phyloP scores from a whole-genome alignment of 92 coral and sea anemone genomes.

The Heliopora coerulea region DNA sequence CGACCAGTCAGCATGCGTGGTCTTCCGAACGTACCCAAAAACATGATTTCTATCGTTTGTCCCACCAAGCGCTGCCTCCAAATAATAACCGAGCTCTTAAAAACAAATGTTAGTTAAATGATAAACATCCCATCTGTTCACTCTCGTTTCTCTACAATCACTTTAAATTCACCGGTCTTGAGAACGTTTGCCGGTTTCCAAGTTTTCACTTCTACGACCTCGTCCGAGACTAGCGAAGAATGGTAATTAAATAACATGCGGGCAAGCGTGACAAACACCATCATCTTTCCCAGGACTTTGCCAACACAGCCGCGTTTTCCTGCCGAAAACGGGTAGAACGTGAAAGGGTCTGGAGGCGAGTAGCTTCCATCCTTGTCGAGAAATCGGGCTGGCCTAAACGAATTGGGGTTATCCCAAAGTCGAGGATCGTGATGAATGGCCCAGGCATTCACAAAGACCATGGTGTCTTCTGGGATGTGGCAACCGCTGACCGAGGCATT shows the following conservation, averaged over 20 bases:
- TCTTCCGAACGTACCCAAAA: too few species aligned
- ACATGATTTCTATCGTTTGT: too few species aligned
- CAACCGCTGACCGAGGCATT: conserved; percentile 57
- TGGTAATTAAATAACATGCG: conserved; percentile 54
- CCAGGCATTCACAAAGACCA: conserved; percentile 74
- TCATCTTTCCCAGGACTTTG: conserved; percentile 65
- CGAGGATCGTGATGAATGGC: conserved; percentile 81
- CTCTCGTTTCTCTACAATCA: conserved; percentile 11
- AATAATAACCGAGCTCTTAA: too few species aligned
- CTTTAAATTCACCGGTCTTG: conserved; percentile 22
- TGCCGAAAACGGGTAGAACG: conserved; percentile 69
- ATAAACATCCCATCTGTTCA: too few species aligned
- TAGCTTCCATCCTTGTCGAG: conserved; percentile 56
- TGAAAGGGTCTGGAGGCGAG: conserved; percentile 48
- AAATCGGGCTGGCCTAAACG: conserved; percentile 77
- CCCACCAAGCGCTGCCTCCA: too few species aligned
- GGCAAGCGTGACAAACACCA: conserved; percentile 63
- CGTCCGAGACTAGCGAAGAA: neutral
- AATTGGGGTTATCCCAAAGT: conserved; percentile 73
- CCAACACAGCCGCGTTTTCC: conserved; percentile 75
- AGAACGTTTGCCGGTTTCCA: conserved; percentile 5
- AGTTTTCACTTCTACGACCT: neutral
- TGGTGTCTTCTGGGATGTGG: conserved; percentile 71
- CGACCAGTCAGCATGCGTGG: too few species aligned
- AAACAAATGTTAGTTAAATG: too few species aligned